These are phyloP conservation scores for Psammodynastes pulverulentus DNA, from an alignment of 2,113 vertebrate species.

Conservation along the genomic window DNA sequence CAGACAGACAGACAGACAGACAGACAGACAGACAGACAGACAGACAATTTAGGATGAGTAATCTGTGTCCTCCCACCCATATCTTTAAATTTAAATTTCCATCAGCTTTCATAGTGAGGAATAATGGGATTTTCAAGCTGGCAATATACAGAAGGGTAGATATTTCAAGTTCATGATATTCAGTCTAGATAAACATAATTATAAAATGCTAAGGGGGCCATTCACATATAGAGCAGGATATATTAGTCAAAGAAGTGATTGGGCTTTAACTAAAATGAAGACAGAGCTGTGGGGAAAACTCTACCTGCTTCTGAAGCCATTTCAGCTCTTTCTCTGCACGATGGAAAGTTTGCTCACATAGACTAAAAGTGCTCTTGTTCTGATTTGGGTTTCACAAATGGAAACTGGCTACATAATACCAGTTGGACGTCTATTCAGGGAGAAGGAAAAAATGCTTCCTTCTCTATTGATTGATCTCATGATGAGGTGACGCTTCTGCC, in stretches of 20 bases:
- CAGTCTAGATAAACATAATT: constrained; percentile 16
- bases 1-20: too few relatives aligned
- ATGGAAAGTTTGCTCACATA: not conserved
- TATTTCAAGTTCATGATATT: not conserved
- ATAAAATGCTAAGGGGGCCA: not conserved
- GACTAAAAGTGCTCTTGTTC: not conserved
- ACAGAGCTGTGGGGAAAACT: not conserved
- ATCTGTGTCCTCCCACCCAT: not conserved
- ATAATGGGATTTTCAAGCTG: not conserved
- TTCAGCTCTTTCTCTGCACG: not conserved
- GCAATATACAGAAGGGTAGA: not conserved
- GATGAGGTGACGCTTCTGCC: not conserved
- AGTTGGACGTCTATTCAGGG: not conserved
- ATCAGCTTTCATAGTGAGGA: not conserved
- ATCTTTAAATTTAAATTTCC: not conserved
- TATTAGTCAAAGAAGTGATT: not conserved
- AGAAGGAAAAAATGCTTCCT: not conserved
- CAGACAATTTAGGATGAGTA: not conserved
- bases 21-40: not conserved
- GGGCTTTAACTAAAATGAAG: not conserved
- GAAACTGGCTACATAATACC: not conserved
- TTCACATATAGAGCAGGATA: not conserved
- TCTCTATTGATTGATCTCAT: not conserved
- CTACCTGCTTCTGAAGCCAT: not conserved
- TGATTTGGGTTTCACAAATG: not conserved